phyloP scores from a whole-genome alignment of 2,797 vertebrate species.

The Clarias laeviceps region DNA sequence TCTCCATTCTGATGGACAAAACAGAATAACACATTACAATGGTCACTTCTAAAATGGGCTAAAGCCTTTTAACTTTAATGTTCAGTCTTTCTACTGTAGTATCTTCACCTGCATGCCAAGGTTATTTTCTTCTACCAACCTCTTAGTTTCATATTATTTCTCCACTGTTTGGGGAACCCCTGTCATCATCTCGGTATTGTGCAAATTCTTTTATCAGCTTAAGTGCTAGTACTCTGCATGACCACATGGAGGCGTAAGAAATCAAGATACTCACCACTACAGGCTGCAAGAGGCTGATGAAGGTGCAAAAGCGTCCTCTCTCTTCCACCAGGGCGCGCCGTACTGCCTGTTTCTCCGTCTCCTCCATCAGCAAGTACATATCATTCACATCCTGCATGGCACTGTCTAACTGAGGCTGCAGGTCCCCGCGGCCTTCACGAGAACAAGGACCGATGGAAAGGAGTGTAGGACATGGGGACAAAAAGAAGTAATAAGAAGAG shows the following conservation, averaged over 20 bases:
- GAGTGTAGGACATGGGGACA: neutral
- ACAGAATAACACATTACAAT: conserved; percentile 9
- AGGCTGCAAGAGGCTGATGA: conserved; percentile 90
- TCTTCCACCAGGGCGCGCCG: conserved; percentile 93
- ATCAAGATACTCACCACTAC: conserved; percentile 83
- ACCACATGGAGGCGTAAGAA: neutral
- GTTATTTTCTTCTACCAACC: neutral
- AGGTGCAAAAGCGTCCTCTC: conserved; percentile 92
- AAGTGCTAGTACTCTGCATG: neutral
- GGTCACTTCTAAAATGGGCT: neutral
- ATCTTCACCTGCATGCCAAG: neutral
- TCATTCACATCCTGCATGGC: conserved; percentile 96
- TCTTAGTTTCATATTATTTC: neutral
- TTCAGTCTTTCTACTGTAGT: neutral
- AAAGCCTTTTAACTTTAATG: neutral
- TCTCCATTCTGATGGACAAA: conserved; percentile 82
- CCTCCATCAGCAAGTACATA: conserved; percentile 96
- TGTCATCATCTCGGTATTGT: neutral
- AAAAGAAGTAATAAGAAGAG: neutral
- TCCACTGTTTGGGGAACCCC: neutral
- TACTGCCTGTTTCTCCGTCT: conserved; percentile 95
- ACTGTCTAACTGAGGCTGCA: conserved; percentile 94
- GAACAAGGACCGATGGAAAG: neutral
- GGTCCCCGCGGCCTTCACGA: conserved; percentile 86
- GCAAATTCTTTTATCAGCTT: neutral